Conservation (phyloP, 2,113 vertebrate species). For the Callopanchax toddi region DNA sequence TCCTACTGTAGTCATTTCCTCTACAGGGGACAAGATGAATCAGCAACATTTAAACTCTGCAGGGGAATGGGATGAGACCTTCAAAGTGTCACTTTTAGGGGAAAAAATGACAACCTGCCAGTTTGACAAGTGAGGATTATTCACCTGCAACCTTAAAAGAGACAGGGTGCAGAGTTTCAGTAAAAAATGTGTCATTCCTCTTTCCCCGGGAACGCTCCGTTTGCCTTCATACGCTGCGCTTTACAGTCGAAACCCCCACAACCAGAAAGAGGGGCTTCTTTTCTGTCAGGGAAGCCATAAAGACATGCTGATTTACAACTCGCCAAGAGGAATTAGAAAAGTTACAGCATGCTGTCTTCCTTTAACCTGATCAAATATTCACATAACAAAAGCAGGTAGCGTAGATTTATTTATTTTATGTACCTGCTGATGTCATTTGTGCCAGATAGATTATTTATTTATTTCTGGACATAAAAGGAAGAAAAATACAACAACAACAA, state of each 20-base stretch:
- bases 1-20: conserved; percentile 51
- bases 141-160: conserved; percentile 50
- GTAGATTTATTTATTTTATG: too few relatives aligned
- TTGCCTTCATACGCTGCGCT: conserved; percentile 39
- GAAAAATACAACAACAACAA: too few relatives aligned
- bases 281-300: conserved; percentile 35
- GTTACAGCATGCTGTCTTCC: conserved; percentile 9
- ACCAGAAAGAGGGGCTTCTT: conserved; percentile 35
- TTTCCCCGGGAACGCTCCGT: conserved; percentile 51
- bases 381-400: too few relatives aligned
- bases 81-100: conserved; percentile 51
- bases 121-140: conserved; percentile 58
- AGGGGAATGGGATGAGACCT: conserved; percentile 41
- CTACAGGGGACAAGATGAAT: conserved; percentile 54
- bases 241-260: conserved; percentile 27
- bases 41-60: conserved; percentile 53
- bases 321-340: conserved; percentile 40
- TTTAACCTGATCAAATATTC: too few relatives aligned
- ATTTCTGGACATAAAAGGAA: too few relatives aligned
- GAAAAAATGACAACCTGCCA: conserved; percentile 37
- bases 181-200: conserved; percentile 42
- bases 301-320: conserved; percentile 50
- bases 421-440: too few relatives aligned
- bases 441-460: too few relatives aligned
- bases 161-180: conserved; percentile 24